Evolutionary conservation across 1,140 invertebrate genomes (phyloP), one percentile per base, ranked within the genome.

Genomic region (Drosophila prosaltans): DNA sequence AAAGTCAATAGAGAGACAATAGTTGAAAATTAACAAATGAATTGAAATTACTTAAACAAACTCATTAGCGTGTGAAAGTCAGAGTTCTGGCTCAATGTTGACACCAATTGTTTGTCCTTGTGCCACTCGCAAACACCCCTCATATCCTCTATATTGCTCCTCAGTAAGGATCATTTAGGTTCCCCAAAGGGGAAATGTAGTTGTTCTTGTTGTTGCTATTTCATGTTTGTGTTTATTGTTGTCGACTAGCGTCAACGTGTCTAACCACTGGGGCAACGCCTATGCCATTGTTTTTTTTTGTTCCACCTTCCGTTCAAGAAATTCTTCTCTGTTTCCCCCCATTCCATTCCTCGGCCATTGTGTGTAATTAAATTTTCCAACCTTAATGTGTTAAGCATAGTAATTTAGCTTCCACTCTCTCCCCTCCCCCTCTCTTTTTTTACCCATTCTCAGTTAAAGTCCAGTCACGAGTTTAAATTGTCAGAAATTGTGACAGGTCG

Each of bases 21-120:
- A 86, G 83, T 86, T 86, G 72, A 88, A 88, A 88, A 89, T 88
- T 80, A 88, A 88, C 83, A 88, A 88, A 88, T 89, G 83, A 88
- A 88, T 88, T 80, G 83, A 89, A 88, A 88, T 88, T 89, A 83
- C 83, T 88, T 89, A 89, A 88, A 83, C 83, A 88, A 88, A 88
- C 84, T 88, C 83, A 88, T 88, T 88, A 89, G 84, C 78, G 78
- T 80, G 74, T 74, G 74, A 73, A 80, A 80, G 77, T 72, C 83
- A 66, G 16, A 45, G 66, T 66, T 57, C 79, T 66, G 66, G 69
- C 45, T 41, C 72, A 57, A 55, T 81, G 79, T 69, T 86, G 83
- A 77, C 83, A 77, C 75, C 76, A 64, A 68, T 65, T 68, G 79
- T 73, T 67, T 57, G 61, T 54, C 63, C 48, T 32, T 36, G 45